Evolutionary conservation across 2,888 invertebrate species (phyloP), one percentile per base, ranked within the genome.

Genomic region (Sinelater perroti): DNA sequence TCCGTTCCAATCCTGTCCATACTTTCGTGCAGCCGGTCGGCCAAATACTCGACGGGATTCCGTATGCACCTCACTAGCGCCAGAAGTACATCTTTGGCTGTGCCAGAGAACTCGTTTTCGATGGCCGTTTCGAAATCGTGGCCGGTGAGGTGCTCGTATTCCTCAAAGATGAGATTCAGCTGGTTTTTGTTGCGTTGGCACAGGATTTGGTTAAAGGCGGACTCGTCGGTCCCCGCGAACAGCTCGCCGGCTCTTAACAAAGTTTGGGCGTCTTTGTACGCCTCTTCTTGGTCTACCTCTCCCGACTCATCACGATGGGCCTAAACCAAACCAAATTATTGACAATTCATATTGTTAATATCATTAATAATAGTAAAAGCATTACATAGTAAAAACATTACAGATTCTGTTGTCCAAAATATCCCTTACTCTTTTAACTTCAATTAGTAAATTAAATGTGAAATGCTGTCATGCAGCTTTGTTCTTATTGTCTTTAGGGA

Each of bases 1-100:
- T 93, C 90, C 3, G 95, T 95, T 60, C 95, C 96, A 57, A 91
- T 79, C 3, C 95, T 93, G 73, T 90, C 90, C 93, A 96, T 93
- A 46, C 92, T 88, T 72, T 91, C 88, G 78, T 93, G 87, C 44
- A 96, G 81, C 38, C 91, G 86, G 69, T 90, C 88, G 0, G 94
- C 95, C 78, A 94, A 93, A 81, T 89, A 95, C 36, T 85, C 83
- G 1, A 89, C 83, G 76, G 89, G 87, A 77, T 92, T 89, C 70
- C 87, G 86, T 1, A 91, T 67, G 56, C 72, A 71, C 11, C 87
- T 87, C 56, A 91, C 89, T 57, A 94, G 88, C 61, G 93, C 89
- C 62, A 91, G 77, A 36, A 94, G 81, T 10, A 90, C 91, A 69
- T 89, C 87, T 79, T 91, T 87, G 52, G 83, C 77, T 67, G 93